Conservation (phyloP, 2,888 invertebrate species). For the Volucella inflata region DNA sequence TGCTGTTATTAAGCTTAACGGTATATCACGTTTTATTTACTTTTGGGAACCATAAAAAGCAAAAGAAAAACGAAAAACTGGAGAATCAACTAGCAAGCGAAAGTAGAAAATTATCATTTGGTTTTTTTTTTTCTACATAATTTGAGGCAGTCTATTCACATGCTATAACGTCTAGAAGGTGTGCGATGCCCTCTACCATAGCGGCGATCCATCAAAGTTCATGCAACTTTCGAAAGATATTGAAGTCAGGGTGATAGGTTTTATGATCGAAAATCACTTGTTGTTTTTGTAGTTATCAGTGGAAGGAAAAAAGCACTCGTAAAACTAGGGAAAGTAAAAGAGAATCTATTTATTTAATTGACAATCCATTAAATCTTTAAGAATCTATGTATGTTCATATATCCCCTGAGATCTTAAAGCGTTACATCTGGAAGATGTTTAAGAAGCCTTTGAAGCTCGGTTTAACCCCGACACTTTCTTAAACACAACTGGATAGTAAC, state of each 20-base stretch:
- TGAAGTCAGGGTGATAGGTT: background rate
- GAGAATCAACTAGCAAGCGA: constrained; percentile 10
- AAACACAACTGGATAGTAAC: no score
- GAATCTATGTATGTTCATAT: no score
- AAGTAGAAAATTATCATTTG: background rate
- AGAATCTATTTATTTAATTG: no score
- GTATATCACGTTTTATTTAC: background rate
- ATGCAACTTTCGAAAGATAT: background rate
- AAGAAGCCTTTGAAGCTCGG: no score
- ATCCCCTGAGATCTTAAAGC: no score
- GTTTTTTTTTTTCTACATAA: background rate
- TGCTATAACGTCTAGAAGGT: background rate
- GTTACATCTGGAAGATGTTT: no score
- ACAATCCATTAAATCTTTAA: no score
- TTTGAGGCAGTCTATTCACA: background rate
- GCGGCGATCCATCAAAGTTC: constrained; percentile 7
- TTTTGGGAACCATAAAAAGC: no score
- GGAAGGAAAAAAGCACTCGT: no score
- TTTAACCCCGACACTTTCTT: no score
- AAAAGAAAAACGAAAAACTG: background rate
- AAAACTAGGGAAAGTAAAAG: no score
- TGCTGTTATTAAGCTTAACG: no score
- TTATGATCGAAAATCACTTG: constrained; percentile 7
- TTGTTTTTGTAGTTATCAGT: background rate
- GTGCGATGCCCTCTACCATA: constrained; percentile 2